Evolutionary conservation across 1,140 invertebrate species (phyloP), one percentile per base, ranked within the genome.

Genomic region (Nautilus pompilius): DNA sequence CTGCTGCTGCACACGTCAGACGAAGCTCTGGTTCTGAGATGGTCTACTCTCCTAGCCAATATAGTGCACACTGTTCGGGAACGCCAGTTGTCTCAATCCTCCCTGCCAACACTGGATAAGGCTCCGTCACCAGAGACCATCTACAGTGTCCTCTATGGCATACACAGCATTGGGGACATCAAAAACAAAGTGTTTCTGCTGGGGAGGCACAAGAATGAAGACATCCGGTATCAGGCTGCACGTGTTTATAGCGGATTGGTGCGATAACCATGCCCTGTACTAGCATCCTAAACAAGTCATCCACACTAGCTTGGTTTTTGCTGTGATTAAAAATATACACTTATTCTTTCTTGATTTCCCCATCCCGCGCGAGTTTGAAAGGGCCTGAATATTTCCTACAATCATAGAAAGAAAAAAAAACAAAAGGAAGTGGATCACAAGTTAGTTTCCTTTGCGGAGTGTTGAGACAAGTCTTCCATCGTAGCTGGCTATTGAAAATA

Each of bases 101-200:
- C 84, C 66, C 78, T 88, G 10, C 87, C 86, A 26, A 69, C 83
- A 2, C 82, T 84, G 64, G 82, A 86, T 58, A 87, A 87, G 67
- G 86, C 86, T n/a, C 80, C 86, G 4, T 86, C 86, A 15, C 86
- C 87, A 3, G 86, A 87, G 63, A 87, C 87, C 28, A 83, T 87
- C 79, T 86, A 86, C 75, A 81, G 84, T 13, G 83, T 82, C 1
- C 74, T 87, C 30, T 85, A 81, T 74, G 84, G 85, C 20, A 75
- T 85, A 17, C 81, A 82, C 61, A 75, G 72, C 22, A 61, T 79
- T 13, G 82, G 83, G 24, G 80, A 80, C 57, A 73, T 87, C 32
- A 78, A 79, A 29, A 83, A 80, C 55, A 85, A 86, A 76, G 73
- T 83, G 3, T 82, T 82, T 65, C 76, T 83, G 17, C 63, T 87